Evolutionary conservation across 2,888 invertebrate genomes (phyloP).

Genomic region (Melanostoma mellinum): DNA sequence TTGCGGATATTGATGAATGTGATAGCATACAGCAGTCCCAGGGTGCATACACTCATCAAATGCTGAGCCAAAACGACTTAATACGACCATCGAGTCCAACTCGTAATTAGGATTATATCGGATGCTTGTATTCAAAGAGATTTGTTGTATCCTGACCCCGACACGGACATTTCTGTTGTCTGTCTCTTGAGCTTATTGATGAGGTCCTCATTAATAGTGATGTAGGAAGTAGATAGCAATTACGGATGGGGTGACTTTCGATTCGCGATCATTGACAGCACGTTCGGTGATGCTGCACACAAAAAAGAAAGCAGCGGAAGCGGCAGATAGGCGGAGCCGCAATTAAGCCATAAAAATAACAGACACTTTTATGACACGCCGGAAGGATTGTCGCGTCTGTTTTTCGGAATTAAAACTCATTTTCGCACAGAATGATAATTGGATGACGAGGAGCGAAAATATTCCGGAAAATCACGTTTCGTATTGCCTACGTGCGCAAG

Average conservation of each 20-base stretch:
- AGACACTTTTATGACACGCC: slow-evolving; percentile 72
- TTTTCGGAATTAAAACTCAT: slow-evolving; percentile 73
- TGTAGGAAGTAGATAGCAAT: slow-evolving; percentile 63
- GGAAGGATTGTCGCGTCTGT: slow-evolving; percentile 72
- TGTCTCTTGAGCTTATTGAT: slow-evolving; percentile 64
- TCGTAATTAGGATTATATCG: slow-evolving; percentile 70
- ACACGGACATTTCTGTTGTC: slow-evolving; percentile 52
- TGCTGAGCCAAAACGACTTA: slow-evolving; percentile 46
- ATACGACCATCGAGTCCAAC: slow-evolving; percentile 58
- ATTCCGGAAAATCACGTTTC: slow-evolving; percentile 73
- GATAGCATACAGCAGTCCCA: slow-evolving; percentile 43
- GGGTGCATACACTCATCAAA: slow-evolving; percentile 6
- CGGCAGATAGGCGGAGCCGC: slow-evolving; percentile 55
- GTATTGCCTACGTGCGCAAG: slow-evolving; percentile 73
- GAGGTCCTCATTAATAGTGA: slow-evolving; percentile 65
- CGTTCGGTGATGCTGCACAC: slow-evolving; percentile 9
- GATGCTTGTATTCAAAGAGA: slow-evolving; percentile 65
- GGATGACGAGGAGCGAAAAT: slow-evolving; percentile 72
- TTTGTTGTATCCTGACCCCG: slow-evolving; percentile 65
- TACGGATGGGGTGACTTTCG: slow-evolving; percentile 45
- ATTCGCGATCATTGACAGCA: slow-evolving; percentile 63
- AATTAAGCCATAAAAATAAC: slow-evolving; percentile 72
- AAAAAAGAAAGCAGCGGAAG: not conserved
- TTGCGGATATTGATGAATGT: slow-evolving; percentile 69
- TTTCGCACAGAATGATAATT: slow-evolving; percentile 73